Evolutionary conservation across 2,113 vertebrate genomes (phyloP).

Genomic region (Pitta sordida): DNA sequence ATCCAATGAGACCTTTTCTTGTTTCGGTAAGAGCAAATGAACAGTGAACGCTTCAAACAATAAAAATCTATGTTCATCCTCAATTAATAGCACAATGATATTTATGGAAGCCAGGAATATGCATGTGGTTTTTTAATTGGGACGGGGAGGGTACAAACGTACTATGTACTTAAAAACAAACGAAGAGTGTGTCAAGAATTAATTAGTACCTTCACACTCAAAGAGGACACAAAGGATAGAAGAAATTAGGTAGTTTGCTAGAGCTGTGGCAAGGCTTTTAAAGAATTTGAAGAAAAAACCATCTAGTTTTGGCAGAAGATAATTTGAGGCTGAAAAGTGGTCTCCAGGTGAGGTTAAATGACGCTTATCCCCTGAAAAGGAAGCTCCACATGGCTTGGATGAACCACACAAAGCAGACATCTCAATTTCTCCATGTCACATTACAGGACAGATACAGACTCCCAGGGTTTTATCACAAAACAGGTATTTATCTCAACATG

Average conservation of each 20-base stretch:
- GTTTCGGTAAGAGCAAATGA: not conserved
- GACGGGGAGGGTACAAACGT: not conserved
- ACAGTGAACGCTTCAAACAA: not conserved
- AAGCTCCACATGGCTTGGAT: fast-evolving
- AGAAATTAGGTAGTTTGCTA: not conserved
- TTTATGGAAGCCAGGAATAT: not conserved
- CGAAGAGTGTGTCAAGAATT: not conserved
- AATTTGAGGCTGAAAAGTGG: not conserved
- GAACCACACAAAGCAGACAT: not conserved
- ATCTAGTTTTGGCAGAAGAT: not conserved
- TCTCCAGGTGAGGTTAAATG: not conserved
- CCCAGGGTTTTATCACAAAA: not conserved
- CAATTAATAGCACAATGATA: not conserved
- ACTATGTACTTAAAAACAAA: not conserved
- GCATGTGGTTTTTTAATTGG: not conserved
- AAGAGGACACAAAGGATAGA: not conserved
- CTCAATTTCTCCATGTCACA: not conserved
- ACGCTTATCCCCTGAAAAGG: not conserved
- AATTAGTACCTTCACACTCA: not conserved
- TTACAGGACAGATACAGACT: not conserved
- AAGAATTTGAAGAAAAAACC: not conserved
- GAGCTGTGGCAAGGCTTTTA: not conserved
- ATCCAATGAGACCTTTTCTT: not conserved
- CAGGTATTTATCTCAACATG: not conserved
- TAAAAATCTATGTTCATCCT: not conserved